Evolutionary conservation across 2,113 vertebrate species (phyloP).

Genomic region (Mirounga angustirostris): DNA sequence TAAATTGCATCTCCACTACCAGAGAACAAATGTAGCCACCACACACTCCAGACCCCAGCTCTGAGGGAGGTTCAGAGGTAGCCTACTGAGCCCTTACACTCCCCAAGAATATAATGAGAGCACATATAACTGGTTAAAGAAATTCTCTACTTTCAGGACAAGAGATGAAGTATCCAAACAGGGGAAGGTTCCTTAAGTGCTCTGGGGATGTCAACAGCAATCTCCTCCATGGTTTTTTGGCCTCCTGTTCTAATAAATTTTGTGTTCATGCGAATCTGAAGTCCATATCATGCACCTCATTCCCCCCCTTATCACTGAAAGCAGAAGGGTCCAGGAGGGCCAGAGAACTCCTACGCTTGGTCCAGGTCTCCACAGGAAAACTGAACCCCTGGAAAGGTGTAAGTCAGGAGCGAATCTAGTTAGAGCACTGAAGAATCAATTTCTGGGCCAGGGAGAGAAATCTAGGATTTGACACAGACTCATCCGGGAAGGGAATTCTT

Average conservation of each 20-base stretch:
- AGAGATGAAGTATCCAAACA: not conserved
- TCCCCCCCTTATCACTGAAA: not conserved
- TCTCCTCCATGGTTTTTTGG: not conserved
- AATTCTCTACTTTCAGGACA: not conserved
- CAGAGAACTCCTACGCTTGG: not conserved
- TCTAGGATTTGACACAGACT: not conserved
- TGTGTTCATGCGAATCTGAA: not conserved
- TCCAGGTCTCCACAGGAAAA: not conserved
- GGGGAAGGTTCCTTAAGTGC: not conserved
- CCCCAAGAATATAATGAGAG: not conserved
- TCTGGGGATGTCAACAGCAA: not conserved
- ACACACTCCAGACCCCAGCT: not conserved
- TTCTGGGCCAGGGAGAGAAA: not conserved
- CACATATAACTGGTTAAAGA: not conserved
- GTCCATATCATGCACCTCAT: not conserved
- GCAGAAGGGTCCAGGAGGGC: too few relatives aligned
- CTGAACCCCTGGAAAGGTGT: accelerated
- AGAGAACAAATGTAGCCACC: not conserved
- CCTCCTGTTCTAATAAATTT: constrained; percentile 42
- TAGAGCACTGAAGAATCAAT: not conserved
- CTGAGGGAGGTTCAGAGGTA: not conserved
- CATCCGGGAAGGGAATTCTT: too few relatives aligned
- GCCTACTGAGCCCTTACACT: not conserved
- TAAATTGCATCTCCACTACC: not conserved
- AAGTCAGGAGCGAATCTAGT: not conserved